Percentiles rank a stretch among this genome's conserved stretches.
Conservation (phyloP, 2,888 invertebrate genomes). For the Troides aeacus region DNA sequence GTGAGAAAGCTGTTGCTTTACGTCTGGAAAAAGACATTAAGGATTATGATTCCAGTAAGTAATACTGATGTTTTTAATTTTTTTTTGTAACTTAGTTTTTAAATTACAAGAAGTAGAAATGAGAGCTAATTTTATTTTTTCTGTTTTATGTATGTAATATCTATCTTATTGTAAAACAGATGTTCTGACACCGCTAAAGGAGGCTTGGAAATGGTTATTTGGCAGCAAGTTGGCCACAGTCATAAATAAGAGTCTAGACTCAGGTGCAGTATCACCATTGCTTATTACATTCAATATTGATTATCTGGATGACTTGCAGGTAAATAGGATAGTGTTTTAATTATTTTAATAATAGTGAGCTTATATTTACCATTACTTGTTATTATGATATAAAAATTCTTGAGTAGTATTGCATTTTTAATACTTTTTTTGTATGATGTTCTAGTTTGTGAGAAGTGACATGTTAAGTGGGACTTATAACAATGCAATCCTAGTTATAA, state of each 20-base stretch:
- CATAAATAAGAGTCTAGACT: slow-evolving; percentile 79
- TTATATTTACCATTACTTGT: no score
- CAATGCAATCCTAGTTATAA: no score
- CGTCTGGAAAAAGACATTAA: slow-evolving; percentile 79
- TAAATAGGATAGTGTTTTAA: slow-evolving; percentile 36
- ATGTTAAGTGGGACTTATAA: no score
- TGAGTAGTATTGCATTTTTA: no score
- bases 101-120: no score
- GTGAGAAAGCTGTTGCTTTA: slow-evolving; percentile 84
- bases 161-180: slow-evolving; percentile 36
- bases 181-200: slow-evolving; percentile 83
- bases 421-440: no score
- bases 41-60: slow-evolving; percentile 63
- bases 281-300: slow-evolving; percentile 80
- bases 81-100: no score
- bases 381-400: no score
- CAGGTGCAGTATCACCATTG: slow-evolving; percentile 79
- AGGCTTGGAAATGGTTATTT: slow-evolving; percentile 88
- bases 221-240: slow-evolving; percentile 79
- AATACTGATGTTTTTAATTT: no score
- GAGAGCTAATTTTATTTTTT: not conserved
- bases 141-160: no score
- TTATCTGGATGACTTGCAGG: slow-evolving; percentile 81
- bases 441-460: no score
- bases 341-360: not conserved